Evolutionary conservation across 2,888 invertebrate species (phyloP).

Genomic region (Macrosiphum euphorbiae): DNA sequence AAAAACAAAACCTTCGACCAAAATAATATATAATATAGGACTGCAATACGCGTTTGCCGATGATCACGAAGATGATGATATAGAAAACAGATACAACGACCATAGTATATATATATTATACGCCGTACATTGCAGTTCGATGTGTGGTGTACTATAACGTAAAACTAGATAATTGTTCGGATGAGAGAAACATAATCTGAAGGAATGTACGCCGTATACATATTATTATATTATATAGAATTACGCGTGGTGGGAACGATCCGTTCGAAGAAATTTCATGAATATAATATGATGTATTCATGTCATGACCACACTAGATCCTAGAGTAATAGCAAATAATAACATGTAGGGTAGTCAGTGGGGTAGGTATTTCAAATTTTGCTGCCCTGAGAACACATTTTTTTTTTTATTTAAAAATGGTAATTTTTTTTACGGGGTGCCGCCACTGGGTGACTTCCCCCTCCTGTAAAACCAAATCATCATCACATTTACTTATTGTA

Average conservation of each 20-base stretch:
- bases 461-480: too few relatives aligned
- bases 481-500: too few relatives aligned
- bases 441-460: too few relatives aligned
- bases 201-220: not conserved
- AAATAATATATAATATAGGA: not conserved
- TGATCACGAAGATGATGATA: slow-evolving; percentile 4
- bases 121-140: not conserved
- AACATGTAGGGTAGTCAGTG: not conserved
- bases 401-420: too few relatives aligned
- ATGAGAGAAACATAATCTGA: not conserved
- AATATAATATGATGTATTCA: not conserved
- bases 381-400: too few relatives aligned
- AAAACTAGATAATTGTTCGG: slow-evolving; percentile 3
- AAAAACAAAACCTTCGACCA: not conserved
- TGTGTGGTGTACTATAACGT: not conserved
- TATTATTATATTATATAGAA: not conserved
- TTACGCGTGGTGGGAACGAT: not conserved
- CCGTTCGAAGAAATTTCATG: not conserved
- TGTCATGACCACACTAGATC: not conserved
- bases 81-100: not conserved
- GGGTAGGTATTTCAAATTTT: too few relatives aligned
- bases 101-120: not conserved
- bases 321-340: not conserved
- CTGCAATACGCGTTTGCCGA: not conserved
- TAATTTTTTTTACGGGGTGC: too few relatives aligned